These are phyloP conservation scores for Anhinga rufa DNA, from an alignment of 2,113 vertebrate genomes.

Conservation along the genomic window DNA sequence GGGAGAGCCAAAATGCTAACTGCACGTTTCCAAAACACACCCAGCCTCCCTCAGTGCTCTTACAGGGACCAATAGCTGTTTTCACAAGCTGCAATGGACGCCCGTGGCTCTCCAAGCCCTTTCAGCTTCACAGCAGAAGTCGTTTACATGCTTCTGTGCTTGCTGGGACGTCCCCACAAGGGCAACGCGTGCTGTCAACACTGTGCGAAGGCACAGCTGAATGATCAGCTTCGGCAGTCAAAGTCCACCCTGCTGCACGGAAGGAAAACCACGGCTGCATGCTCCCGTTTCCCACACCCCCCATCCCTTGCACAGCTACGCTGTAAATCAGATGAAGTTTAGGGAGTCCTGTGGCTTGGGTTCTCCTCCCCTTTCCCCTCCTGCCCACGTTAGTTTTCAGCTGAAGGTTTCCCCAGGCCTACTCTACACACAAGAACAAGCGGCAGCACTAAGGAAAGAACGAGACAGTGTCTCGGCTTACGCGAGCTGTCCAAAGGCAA, in stretches of 20 bases:
- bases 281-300: not conserved
- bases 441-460: not conserved
- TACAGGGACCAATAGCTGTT: not conserved
- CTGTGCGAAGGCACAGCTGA: not conserved
- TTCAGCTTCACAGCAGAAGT: not conserved
- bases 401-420: fast-evolving
- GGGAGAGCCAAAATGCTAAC: not conserved
- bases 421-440: not conserved
- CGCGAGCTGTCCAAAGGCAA: not conserved
- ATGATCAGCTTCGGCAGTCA: not conserved
- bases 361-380: not conserved
- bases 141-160: fast-evolving
- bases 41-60: not conserved
- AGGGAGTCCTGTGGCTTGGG: not conserved
- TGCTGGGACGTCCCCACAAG: not conserved
- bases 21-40: not conserved
- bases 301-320: not conserved
- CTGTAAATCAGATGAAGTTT: not conserved
- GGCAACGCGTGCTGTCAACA: not conserved
- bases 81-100: fast-evolving
- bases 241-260: not conserved
- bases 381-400: not conserved
- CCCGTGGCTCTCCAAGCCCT: not conserved
- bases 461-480: fast-evolving
- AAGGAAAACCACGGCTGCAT: not conserved